A percentile compares a stretch with the other conserved stretches of the same genome.
phyloP scores from a whole-genome alignment of 2,797 vertebrate genomes.

The Naso thynnoides region DNA sequence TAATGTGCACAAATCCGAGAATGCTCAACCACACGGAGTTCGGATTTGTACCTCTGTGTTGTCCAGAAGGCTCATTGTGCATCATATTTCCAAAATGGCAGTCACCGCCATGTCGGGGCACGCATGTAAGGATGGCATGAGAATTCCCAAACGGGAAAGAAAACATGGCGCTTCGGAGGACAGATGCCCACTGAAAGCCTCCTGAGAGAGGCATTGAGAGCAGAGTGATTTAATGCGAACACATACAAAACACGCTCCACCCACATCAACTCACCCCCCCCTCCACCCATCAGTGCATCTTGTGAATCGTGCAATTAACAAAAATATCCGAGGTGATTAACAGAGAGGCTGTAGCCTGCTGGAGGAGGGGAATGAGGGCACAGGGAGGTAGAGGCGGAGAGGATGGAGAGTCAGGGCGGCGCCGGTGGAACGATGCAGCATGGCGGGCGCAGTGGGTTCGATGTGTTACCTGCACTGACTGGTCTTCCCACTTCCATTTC shows the following conservation, averaged over 20 bases:
- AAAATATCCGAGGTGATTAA: conserved; percentile 82
- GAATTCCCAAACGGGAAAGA: conserved; percentile 77
- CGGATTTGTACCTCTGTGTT: conserved; percentile 8
- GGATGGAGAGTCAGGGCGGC: conserved; percentile 42
- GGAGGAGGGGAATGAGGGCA: conserved; percentile 24
- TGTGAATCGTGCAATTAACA: conserved; percentile 83
- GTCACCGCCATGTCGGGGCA: conserved; percentile 76
- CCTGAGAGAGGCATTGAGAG: conserved; percentile 78
- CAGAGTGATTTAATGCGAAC: conserved; percentile 81
- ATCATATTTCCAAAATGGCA: conserved; percentile 80
- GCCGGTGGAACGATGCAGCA: conserved; percentile 36
- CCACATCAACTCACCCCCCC: conserved; percentile 66
- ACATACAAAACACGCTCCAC: conserved; percentile 73
- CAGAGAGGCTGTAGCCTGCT: conserved; percentile 34
- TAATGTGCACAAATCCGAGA: background rate
- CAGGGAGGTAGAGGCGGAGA: conserved; percentile 23
- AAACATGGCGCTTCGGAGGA: conserved; percentile 72
- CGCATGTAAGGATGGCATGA: conserved; percentile 69
- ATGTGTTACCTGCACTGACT: conserved; percentile 82
- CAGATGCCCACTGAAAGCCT: conserved; percentile 84
- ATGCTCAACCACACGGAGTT: background rate
- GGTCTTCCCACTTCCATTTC: conserved; percentile 86
- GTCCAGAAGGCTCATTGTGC: conserved; percentile 24
- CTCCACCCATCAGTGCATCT: conserved; percentile 56
- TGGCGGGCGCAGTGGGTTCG: conserved; percentile 55